phyloP scores from a whole-genome alignment of 2,888 invertebrate species.

The Theretra japonica region DNA sequence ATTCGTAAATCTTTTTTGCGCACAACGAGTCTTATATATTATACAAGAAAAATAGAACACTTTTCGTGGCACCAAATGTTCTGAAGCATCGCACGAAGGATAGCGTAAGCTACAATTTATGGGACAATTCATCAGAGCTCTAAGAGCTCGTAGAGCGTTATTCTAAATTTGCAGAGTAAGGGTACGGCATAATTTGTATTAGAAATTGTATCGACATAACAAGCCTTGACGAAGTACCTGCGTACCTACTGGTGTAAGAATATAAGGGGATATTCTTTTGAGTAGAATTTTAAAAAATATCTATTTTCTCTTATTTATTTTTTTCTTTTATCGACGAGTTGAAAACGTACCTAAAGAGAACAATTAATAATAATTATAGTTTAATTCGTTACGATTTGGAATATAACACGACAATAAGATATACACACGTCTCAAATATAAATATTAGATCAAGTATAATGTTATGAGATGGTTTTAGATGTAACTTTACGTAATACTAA shows the following conservation, averaged over 20 bases:
- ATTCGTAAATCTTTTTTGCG: constrained; percentile 34
- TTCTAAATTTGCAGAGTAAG: constrained; percentile 49
- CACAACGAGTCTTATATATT: constrained; percentile 31
- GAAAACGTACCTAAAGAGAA: no score
- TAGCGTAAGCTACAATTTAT: constrained; percentile 63
- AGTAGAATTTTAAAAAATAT: neutral
- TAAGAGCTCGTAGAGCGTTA: constrained; percentile 53
- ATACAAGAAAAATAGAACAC: constrained; percentile 46
- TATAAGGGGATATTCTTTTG: neutral
- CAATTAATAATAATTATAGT: no score
- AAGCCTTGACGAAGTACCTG: neutral
- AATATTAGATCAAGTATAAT: no score
- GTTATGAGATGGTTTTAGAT: no score
- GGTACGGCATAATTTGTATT: constrained; percentile 44
- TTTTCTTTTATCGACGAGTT: no score
- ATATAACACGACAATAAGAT: no score
- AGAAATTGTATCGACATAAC: constrained; percentile 46
- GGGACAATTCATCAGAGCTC: constrained; percentile 64
- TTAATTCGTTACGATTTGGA: no score
- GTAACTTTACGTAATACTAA: neutral
- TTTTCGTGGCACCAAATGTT: constrained; percentile 53
- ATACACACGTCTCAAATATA: no score
- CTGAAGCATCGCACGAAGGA: constrained; percentile 53
- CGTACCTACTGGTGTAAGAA: neutral
- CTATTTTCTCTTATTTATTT: neutral